Base-by-base conservation (phyloP, 2,797 vertebrate species). In the Falco rusticolus region DNA sequence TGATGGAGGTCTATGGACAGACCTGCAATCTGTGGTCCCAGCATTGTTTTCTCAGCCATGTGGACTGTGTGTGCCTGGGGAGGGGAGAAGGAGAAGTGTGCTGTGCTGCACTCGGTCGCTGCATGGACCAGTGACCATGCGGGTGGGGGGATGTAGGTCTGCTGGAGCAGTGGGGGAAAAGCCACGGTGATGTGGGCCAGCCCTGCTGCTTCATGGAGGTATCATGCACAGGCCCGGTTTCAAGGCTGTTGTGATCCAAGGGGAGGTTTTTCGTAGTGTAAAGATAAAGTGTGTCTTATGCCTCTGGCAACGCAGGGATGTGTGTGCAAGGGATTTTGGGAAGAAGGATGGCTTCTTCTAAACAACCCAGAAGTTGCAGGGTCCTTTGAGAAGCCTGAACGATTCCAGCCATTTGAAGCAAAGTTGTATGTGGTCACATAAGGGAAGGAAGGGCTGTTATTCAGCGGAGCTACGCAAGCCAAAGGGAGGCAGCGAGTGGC, bases 71-170 rank as follows among this genome's bases (percentile, higher is more conserved):
- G 18, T 29, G 21, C 13, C 47, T 13, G 22, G 9, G 53, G 34
- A 84, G 48, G 41, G 24, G 14, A 50, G 61, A 37, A 29, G 0
- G 6, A 72, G 26, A 24, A 37, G 34, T 41, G 20, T 13, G 33
- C 54, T 11, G 51, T 2, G n/a, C 31, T 43, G 48, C 7, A 2
- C 39, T 50, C 0, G 0, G 9, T 26, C 45, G 26, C n/a, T 6
- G 33, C 14, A 4, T 0, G 2, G 37, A 15, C 28, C 24, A 7
- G 37, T 3, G 4, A 11, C 77, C 3, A 3, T 10, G 16, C 4
- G 4, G 39, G 9, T 51, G 47, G 34, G 25, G 24, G 4, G 54
- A 5, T 10, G 31, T 4, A 5, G 71, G 15, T 28, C 60, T 54
- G 31, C 51, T 53, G 1, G 56, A 65, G 37, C 45, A 28, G 50